Evolutionary conservation across 2,888 invertebrate genomes (phyloP).

Genomic region (Ferdinandea cuprea): DNA sequence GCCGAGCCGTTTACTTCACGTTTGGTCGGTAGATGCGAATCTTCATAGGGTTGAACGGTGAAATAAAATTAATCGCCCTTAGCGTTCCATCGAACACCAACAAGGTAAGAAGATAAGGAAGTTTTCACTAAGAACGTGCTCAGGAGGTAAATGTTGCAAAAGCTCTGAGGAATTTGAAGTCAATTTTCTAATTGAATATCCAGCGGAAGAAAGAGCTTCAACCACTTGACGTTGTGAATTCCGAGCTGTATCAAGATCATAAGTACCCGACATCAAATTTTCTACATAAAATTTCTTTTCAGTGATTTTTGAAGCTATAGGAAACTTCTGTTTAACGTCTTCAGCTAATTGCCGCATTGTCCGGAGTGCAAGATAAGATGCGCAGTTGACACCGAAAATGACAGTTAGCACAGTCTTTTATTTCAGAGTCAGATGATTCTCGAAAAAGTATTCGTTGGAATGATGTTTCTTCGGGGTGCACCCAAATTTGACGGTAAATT

Average conservation of each 20-base stretch:
- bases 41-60: slow-evolving; percentile 2
- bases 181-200: slow-evolving; percentile 13
- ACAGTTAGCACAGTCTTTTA: neutral
- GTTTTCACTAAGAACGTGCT: slow-evolving; percentile 44
- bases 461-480: too few species aligned
- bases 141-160: neutral
- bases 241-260: neutral
- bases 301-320: neutral
- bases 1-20: slow-evolving; percentile 55
- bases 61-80: slow-evolving; percentile 55
- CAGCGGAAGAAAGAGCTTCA: neutral
- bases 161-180: slow-evolving; percentile 1
- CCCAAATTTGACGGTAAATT: neutral
- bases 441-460: neutral
- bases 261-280: neutral
- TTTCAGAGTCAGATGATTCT: neutral
- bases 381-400: neutral
- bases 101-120: slow-evolving; percentile 53
- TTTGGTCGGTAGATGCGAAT: slow-evolving; percentile 23
- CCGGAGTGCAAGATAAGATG: neutral
- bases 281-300: neutral
- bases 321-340: neutral
- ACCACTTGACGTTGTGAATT: neutral
- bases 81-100: slow-evolving; percentile 16
- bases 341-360: neutral